Base-by-base conservation (phyloP, 2,888 invertebrate genomes). In the Entomobrya multifasciata region DNA sequence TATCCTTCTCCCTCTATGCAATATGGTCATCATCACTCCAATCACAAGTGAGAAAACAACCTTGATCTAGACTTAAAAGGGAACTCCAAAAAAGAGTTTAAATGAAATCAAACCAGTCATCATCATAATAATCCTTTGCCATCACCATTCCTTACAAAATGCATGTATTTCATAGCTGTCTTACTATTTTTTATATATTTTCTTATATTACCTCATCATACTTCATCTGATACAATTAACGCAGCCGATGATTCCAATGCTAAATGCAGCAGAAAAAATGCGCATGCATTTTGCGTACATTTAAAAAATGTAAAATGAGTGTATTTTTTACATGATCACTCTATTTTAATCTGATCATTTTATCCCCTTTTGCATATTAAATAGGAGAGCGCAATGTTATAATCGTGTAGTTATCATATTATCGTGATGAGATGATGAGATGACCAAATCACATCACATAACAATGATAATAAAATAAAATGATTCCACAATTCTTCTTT, bases 51-150 rank as follows among this genome's bases (percentile, higher is more conserved):
- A 89, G 87, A 86, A 86, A 89, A 88, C 88, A 90, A 87, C 89
- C 89, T 90, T 90, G 89, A 88, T 90, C 89, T 88, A 76, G 87
- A 90, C 89, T 88, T 90, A 90, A 90, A 90, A 88, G 89, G 89
- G 87, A 90, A 88, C 81, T 85, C 77, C 78, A 79, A 70, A 85
- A 70, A 72, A 52, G 79, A 85, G 78, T 72, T 77, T 84, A 84
- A 84, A 84, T 70, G 78, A 77, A 84, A 84, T 84, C 84, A 84
- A 84, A 84, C 84, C 62, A 84, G 84, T 67, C 76, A 83, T 83
- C 83, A 77, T 49, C 77, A 41, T 72, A n/a, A n/a, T n/a, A n/a
- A n/a, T n/a, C n/a, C 67, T 41, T 67, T 13, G 11, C 55, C 67
- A 30, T 67, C 22, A 22, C 44, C 8, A n/a, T 41, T 11, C 15